Conservation (phyloP, 2,888 invertebrate species). For the Oxystoma pomonae region DNA sequence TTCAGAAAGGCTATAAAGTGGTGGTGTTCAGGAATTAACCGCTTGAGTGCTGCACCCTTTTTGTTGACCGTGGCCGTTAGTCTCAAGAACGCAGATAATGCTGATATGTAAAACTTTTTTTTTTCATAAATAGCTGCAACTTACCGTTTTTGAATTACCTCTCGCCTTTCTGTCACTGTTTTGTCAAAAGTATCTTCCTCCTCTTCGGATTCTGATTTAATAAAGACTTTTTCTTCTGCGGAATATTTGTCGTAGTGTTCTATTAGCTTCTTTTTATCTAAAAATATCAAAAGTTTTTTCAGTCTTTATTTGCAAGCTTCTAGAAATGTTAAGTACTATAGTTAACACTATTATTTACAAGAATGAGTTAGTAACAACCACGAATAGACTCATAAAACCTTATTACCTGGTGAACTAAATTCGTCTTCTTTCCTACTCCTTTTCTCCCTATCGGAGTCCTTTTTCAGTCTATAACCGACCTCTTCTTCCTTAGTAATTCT, state of each 20-base stretch:
- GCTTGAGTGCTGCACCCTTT: no score
- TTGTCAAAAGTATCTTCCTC: slow-evolving; percentile 63
- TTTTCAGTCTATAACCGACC: slow-evolving; percentile 52
- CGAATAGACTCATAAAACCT: no score
- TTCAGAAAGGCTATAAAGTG: no score
- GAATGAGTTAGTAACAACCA: no score
- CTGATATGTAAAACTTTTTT: not conserved
- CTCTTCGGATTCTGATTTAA: slow-evolving; percentile 59
- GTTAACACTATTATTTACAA: no score
- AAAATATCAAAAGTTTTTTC: no score
- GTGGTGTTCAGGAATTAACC: no score
- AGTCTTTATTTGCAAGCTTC: no score
- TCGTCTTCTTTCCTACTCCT: not conserved
- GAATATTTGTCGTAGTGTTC: slow-evolving; percentile 70
- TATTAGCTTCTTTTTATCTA: slow-evolving; percentile 20
- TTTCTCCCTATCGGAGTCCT: slow-evolving; percentile 16
- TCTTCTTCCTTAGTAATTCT: slow-evolving; percentile 35
- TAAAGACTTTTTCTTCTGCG: slow-evolving; percentile 69
- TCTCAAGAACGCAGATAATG: no score
- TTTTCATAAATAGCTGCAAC: not conserved
- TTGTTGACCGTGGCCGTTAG: no score
- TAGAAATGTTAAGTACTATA: no score
- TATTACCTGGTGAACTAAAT: not conserved
- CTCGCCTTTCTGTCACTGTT: slow-evolving; percentile 71
- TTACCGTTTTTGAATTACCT: slow-evolving; percentile 66